Percentiles rank a stretch among this genome's conserved stretches.
Evolutionary conservation across 2,888 invertebrate species (phyloP).

Genomic region (Aporophyla nigra): DNA sequence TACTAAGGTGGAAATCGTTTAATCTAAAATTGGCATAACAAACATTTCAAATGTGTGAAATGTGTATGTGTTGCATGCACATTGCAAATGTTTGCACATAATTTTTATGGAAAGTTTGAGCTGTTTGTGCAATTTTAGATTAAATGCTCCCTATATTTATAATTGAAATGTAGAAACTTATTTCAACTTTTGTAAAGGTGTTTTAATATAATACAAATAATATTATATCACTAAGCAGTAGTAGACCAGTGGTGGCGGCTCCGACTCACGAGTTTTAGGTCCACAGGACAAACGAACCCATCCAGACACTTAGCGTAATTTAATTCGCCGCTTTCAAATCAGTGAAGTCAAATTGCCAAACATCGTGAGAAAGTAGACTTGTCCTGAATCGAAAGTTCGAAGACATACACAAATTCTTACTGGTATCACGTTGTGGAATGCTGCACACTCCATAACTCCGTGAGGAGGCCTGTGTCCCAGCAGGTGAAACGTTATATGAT

Average conservation of each 20-base stretch:
- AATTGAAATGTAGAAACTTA: not conserved
- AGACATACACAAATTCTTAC: not conserved
- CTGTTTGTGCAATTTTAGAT: not conserved
- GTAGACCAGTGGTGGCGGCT: not conserved
- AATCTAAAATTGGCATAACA: not conserved
- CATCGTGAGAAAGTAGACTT: not conserved
- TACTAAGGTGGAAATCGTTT: not conserved
- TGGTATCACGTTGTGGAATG: too few relatives aligned
- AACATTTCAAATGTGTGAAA: not conserved
- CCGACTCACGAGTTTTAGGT: not conserved
- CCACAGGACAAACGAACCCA: not conserved
- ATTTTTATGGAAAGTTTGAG: too few relatives aligned
- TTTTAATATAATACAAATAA: not conserved
- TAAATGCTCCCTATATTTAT: not conserved
- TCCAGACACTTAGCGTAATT: not conserved
- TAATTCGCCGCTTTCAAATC: not conserved
- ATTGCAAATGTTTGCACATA: not conserved
- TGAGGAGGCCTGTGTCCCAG: too few relatives aligned
- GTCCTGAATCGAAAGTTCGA: not conserved
- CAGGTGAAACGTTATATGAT: not conserved
- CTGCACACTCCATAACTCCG: too few relatives aligned
- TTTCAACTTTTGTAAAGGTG: not conserved
- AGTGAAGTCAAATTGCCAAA: not conserved
- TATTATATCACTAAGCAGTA: not conserved
- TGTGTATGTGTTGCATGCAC: not conserved